Conservation (phyloP, 2,888 invertebrate genomes). For the Cephus spinipes region DNA sequence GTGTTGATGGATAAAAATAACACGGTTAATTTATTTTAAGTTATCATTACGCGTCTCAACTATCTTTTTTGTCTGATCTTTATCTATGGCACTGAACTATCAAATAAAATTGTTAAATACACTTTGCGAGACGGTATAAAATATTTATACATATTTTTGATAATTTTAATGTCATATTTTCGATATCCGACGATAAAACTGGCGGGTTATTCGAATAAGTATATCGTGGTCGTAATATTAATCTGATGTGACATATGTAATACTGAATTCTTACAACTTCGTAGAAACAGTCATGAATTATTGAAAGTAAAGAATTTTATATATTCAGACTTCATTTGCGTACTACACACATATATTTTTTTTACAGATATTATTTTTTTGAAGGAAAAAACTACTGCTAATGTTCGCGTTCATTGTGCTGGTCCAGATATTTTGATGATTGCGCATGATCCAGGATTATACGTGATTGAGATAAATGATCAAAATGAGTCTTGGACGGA, state of each 20-base stretch:
- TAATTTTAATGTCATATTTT: too few species aligned
- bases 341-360: not conserved
- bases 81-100: not conserved
- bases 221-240: not conserved
- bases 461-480: conserved; percentile 39
- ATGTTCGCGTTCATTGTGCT: conserved; percentile 45
- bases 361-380: not conserved
- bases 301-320: not conserved
- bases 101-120: not conserved
- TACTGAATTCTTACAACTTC: not conserved
- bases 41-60: not conserved
- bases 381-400: conserved; percentile 32
- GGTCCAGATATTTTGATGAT: conserved; percentile 40
- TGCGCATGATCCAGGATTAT: conserved; percentile 47
- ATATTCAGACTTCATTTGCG: not conserved
- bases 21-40: not conserved
- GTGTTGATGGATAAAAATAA: not conserved
- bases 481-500: conserved; percentile 24
- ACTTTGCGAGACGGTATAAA: not conserved
- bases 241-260: not conserved
- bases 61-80: not conserved
- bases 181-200: too few species aligned
- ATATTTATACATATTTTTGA: not conserved
- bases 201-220: not conserved
- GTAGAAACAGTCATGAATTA: not conserved